phyloP scores from a whole-genome alignment of 2,113 vertebrate species.

The Colius striatus region DNA sequence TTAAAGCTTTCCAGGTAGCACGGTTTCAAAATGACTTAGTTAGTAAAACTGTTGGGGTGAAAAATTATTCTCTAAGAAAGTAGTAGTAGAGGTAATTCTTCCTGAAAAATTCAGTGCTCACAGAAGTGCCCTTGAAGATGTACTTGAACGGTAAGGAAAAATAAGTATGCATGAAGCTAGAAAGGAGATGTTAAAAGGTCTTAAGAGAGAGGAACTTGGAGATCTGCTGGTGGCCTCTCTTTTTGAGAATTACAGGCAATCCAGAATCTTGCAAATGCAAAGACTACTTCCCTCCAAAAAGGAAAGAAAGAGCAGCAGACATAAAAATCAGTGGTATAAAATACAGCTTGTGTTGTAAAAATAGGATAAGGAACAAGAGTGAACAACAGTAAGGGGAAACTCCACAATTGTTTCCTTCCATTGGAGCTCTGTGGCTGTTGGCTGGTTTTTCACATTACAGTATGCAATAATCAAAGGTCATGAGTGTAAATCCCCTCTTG shows the following conservation, averaged over 20 bases:
- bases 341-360: neutral
- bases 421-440: neutral
- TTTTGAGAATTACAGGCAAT: neutral
- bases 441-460: neutral
- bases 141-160: neutral
- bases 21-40: neutral
- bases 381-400: neutral
- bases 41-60: neutral
- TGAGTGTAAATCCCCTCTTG: slow-evolving; percentile 38
- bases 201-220: neutral
- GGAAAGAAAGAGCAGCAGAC: neutral
- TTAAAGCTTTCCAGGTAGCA: neutral
- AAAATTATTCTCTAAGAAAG: neutral
- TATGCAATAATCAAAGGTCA: slow-evolving; percentile 51
- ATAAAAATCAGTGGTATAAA: neutral
- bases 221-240: neutral
- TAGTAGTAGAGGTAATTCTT: neutral
- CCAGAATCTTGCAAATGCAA: neutral
- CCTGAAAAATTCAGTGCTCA: neutral
- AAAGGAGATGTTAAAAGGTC: neutral
- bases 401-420: neutral
- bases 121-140: neutral
- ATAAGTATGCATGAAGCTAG: neutral
- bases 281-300: neutral
- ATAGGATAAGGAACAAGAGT: neutral